Evolutionary conservation across 2,113 vertebrate species (phyloP).

Genomic region (Alligator sinensis): DNA sequence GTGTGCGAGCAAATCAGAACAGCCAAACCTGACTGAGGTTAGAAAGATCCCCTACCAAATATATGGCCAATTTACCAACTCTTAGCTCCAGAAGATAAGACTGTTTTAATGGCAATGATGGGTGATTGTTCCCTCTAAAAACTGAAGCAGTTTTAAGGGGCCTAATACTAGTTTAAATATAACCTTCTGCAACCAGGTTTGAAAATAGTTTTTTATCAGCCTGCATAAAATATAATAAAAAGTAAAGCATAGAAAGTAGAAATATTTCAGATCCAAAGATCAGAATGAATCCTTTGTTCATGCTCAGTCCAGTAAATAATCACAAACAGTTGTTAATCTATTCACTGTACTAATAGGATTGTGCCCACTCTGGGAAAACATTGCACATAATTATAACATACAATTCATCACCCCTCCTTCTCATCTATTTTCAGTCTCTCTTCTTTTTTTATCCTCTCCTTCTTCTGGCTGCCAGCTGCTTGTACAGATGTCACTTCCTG

Average conservation of each 20-base stretch:
- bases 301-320: background rate
- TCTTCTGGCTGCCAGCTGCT: constrained; percentile 35
- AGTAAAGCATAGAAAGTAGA: background rate
- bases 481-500: constrained; percentile 49
- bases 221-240: background rate
- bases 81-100: background rate
- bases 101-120: background rate
- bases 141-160: background rate
- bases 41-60: background rate
- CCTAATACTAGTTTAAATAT: background rate
- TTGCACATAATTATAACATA: constrained; percentile 1
- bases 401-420: background rate
- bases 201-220: background rate
- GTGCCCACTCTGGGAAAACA: constrained; percentile 16
- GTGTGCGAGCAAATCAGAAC: background rate
- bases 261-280: background rate
- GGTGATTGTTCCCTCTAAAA: background rate
- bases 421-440: background rate
- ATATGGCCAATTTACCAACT: background rate
- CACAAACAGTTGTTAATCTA: background rate
- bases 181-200: background rate
- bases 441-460: background rate
- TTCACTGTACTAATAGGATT: background rate
- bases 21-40: background rate
- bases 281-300: background rate